Conservation (phyloP, 2,797 vertebrate genomes). For the Cyprinella venusta region DNA sequence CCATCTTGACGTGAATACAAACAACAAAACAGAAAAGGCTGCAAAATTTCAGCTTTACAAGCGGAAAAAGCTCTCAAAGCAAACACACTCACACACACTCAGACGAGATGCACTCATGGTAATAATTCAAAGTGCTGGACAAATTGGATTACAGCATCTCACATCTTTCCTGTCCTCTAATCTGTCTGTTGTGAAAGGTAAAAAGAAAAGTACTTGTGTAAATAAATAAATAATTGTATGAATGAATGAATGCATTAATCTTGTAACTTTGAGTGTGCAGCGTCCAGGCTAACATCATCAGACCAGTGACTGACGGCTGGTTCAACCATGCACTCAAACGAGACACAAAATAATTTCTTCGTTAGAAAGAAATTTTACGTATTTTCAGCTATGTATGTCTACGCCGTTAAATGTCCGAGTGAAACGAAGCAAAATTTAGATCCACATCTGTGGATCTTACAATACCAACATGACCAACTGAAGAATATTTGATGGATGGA, state of each 20-base stretch:
- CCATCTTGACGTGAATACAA: neutral
- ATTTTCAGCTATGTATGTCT: no score
- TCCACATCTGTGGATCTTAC: no score
- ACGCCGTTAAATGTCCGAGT: no score
- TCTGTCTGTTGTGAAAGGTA: conserved; percentile 35
- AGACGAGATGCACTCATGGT: neutral
- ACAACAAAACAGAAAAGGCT: conserved; percentile 11
- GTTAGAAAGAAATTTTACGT: no score
- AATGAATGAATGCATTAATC: conserved; percentile 31
- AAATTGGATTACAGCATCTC: conserved; percentile 25
- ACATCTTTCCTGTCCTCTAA: conserved; percentile 32
- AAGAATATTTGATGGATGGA: no score
- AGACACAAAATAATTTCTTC: neutral
- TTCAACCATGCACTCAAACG: neutral
- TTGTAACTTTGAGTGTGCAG: conserved; percentile 22
- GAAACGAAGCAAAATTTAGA: no score
- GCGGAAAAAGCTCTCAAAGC: conserved; percentile 6
- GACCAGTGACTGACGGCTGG: neutral
- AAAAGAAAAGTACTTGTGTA: conserved; percentile 24
- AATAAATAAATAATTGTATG: conserved; percentile 23
- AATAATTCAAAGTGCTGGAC: conserved; percentile 35
- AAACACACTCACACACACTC: neutral
- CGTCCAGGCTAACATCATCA: conserved; percentile 7
- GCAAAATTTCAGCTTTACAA: conserved; percentile 13
- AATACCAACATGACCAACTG: no score